phyloP scores from a whole-genome alignment of 1,140 invertebrate species.

The Zaprionus kolodkinae region DNA sequence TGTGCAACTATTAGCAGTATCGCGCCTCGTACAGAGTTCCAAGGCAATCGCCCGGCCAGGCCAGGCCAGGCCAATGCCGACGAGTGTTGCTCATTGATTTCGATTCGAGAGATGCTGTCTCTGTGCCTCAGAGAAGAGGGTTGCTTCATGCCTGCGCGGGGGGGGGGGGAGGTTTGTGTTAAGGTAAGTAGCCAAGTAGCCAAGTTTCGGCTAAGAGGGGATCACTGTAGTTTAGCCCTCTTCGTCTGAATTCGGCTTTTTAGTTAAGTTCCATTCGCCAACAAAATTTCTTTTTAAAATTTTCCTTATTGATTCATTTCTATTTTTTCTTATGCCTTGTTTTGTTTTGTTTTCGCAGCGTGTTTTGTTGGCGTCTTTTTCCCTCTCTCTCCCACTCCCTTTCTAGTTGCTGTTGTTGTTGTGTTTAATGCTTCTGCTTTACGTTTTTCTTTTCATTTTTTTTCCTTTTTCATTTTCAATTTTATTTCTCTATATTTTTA shows the following conservation, averaged over 20 bases:
- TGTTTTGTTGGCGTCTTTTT: constrained; percentile 36
- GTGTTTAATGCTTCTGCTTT: constrained; percentile 9
- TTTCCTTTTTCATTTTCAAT: constrained; percentile 64
- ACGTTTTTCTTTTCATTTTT: constrained; percentile 22
- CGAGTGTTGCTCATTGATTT: constrained; percentile 66
- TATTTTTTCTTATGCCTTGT: constrained; percentile 59
- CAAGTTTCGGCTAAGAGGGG: not conserved
- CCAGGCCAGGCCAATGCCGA: not conserved
- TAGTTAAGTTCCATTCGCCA: not conserved
- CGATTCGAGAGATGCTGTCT: not conserved
- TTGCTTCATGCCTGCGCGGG: not conserved
- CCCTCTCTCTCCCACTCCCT: constrained; percentile 55
- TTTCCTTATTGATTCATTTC: constrained; percentile 69
- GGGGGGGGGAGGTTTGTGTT: not conserved
- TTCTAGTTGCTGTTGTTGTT: not conserved
- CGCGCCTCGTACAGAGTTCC: constrained; percentile 3
- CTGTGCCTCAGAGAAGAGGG: not conserved
- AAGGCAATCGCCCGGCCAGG: not conserved
- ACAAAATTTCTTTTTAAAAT: constrained; percentile 27
- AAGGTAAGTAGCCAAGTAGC: not conserved
- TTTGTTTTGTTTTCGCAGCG: constrained; percentile 51
- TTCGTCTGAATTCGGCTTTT: not conserved
- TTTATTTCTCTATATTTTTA: constrained; percentile 82
- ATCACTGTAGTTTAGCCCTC: not conserved
- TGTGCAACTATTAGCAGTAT: constrained; percentile 17